phyloP scores from a whole-genome alignment of 1,140 invertebrate genomes.

The Ladona fulva region DNA sequence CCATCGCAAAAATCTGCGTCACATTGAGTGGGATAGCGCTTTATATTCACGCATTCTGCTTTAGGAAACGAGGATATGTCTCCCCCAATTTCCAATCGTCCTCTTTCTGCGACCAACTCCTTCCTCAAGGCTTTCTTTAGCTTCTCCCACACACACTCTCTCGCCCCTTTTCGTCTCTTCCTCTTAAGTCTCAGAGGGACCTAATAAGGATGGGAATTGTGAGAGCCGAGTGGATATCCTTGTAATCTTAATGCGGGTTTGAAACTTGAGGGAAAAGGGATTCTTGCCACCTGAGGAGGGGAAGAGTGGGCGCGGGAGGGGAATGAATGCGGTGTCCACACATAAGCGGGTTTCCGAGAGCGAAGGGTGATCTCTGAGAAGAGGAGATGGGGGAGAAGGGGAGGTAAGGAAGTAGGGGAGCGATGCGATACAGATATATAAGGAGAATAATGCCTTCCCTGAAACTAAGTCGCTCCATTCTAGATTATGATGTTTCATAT shows the following conservation, averaged over 20 bases:
- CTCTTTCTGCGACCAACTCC: neutral
- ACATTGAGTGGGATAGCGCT: too few relatives aligned
- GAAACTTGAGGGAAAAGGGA: constrained; percentile 4
- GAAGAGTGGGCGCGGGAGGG: neutral
- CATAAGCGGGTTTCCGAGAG: neutral
- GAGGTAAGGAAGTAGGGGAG: neutral
- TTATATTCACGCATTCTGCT: too few relatives aligned
- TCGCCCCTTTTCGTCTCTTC: neutral
- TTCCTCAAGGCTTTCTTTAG: neutral
- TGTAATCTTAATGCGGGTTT: constrained; percentile 9
- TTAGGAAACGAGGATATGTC: too few relatives aligned
- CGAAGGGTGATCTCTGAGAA: neutral
- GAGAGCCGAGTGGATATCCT: constrained; percentile 1
- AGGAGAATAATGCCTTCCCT: too few relatives aligned
- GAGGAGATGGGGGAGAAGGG: neutral
- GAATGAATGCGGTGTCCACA: neutral
- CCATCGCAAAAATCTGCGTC: too few relatives aligned
- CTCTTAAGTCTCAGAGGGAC: neutral
- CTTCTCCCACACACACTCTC: neutral
- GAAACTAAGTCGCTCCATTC: too few relatives aligned
- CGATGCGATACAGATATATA: neutral
- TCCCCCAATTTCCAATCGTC: neutral
- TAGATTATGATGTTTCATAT: too few relatives aligned
- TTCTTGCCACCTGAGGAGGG: neutral
- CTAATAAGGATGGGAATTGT: constrained; percentile 9